Percentiles rank a stretch among this genome's conserved stretches.
phyloP scores from a whole-genome alignment of 2,888 invertebrate species.

The Invenusta paracnida region DNA sequence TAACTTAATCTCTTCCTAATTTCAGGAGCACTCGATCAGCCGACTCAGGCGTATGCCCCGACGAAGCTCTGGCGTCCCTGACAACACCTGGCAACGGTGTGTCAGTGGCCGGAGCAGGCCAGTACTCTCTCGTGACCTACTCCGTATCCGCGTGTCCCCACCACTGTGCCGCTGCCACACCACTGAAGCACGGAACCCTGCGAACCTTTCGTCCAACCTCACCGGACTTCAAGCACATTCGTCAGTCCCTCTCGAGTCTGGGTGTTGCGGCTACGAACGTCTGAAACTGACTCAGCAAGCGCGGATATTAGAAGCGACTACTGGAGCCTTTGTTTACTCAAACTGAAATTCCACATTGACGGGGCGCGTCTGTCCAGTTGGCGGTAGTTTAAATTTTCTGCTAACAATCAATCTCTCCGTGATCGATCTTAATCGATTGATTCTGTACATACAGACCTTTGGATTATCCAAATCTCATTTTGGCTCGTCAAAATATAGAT shows the following conservation, averaged over 20 bases:
- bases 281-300: no score
- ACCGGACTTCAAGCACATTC: not conserved
- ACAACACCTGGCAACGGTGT: not conserved
- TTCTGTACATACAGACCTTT: no score
- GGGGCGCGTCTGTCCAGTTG: no score
- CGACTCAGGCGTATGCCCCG: conserved; percentile 35
- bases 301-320: no score
- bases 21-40: conserved; percentile 35
- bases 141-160: not conserved
- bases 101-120: not conserved
- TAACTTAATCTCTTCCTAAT: not conserved
- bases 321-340: no score
- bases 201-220: not conserved
- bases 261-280: not conserved
- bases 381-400: no score
- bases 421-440: no score
- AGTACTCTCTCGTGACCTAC: not conserved
- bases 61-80: not conserved
- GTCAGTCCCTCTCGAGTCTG: not conserved
- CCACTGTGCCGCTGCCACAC: not conserved
- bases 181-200: not conserved
- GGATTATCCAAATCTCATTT: no score
- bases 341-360: no score
- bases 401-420: no score
- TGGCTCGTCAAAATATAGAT: no score